Base-by-base conservation (phyloP, 1,140 invertebrate genomes). In the Hyphantria cunea region DNA sequence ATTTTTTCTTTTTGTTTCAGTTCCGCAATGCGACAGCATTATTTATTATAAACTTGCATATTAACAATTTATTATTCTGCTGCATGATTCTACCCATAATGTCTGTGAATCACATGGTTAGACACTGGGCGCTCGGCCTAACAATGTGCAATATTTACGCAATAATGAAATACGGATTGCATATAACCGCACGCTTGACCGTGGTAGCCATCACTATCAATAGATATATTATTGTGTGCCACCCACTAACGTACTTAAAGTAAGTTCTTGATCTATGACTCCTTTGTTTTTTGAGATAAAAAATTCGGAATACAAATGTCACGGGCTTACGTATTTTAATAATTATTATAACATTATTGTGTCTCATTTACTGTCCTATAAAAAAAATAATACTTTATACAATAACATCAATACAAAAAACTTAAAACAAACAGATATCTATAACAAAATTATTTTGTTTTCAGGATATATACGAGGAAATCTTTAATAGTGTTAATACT, bases 151-250 rank as follows among this genome's bases (percentile, higher is more conserved):
- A 92, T 3, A 80, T 96, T 0, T 95, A 95, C 73, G 95, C 95
- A 0, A 80, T 96, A 51, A 80, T 95, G 13, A 92, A 95, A 45
- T 96, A 96, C 70, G 94, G 94, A 8, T 90, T 96, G 1, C 92
- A 95, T 31, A 95, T 94, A 0, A 94, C 96, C 0, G 95, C 95
- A 0, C 91, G 96, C 11, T 95, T 96, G 73, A 95, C 94, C 6
- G 93, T 96, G 1, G 89, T 95, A 14, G 93, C 95, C 53, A 96
- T 96, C 68, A 96, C 95, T 3, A 66, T 76, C 17, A 96, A 96
- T 86, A 92, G 95, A 78, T 96, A 96, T 80, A 92, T 96, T 33
- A 95, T 96, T 92, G 95, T 96, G 42, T 93, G 94, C 15, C 95
- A 96, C 88, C 95, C 95, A 0, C 86, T 93, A 41, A 80, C 94